Evolutionary conservation across 2,113 vertebrate species (phyloP).

Genomic region (Zonotrichia leucophrys): DNA sequence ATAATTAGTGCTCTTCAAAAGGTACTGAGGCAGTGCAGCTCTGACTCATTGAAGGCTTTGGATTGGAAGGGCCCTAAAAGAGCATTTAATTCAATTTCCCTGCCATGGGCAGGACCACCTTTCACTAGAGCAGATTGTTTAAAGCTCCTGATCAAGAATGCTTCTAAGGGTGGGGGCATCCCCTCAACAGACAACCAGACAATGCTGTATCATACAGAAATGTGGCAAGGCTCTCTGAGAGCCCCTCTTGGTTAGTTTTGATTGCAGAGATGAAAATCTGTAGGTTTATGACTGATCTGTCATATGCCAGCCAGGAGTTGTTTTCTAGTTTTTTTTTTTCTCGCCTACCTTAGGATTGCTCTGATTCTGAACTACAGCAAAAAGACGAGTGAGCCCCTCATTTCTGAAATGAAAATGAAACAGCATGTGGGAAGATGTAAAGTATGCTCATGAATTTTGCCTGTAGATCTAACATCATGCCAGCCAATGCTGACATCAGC

Average conservation of each 20-base stretch:
- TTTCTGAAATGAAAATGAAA: neutral
- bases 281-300: neutral
- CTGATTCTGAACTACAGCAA: neutral
- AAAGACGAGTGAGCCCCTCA: neutral
- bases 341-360: neutral
- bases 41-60: neutral
- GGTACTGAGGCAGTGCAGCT: neutral
- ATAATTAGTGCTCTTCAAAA: neutral
- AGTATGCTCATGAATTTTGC: neutral
- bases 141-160: neutral
- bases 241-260: neutral
- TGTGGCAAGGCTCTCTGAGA: neutral
- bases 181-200: neutral
- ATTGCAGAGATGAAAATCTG: neutral
- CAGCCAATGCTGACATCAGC: neutral
- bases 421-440: neutral
- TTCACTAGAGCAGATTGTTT: neutral
- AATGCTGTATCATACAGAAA: neutral
- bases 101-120: neutral
- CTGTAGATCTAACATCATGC: neutral
- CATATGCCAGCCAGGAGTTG: neutral
- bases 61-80: neutral
- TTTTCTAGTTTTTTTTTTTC: neutral
- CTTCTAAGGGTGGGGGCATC: neutral
- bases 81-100: neutral